A percentile compares a stretch with the other conserved stretches of the same genome.
These are phyloP conservation scores for Felis catus DNA, from an alignment of 2,113 vertebrate species.

Conservation along the genomic window F.catus_Fca126_mat1.0 CM031424.1:44421001-44421500, in stretches of 20 bases:
- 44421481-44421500: neutral
- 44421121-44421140: no score
- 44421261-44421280: neutral
- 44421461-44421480: neutral
- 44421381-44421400: neutral
- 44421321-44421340: accelerated
- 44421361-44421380: neutral
- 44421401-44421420: neutral
- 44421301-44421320: neutral
- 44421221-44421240: neutral
- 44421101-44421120: no score
- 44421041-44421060: no score
- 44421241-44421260: neutral
- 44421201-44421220: neutral
- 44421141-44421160: no score
- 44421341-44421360: neutral
- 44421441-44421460: neutral
- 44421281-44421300: neutral
- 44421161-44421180: neutral
- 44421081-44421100: no score
- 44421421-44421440: neutral
- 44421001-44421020: no score
- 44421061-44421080: no score
- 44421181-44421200: neutral
- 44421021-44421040: no score